Base-by-base conservation (phyloP, 1,140 invertebrate genomes). In the Meloidogyne hapla region DNA sequence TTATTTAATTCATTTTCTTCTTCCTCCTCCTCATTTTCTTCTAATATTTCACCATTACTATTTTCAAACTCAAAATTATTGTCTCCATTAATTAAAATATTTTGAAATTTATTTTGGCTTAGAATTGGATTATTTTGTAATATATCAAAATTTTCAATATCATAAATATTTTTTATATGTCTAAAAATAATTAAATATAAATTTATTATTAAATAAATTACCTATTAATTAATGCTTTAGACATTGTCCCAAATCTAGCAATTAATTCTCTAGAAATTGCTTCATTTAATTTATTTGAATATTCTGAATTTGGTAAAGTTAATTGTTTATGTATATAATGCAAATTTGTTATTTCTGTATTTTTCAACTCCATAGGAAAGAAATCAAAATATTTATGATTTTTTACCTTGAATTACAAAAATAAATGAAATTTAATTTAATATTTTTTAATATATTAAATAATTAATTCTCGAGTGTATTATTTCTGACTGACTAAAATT, bases 181-280 rank as follows among this genome's bases (percentile, higher is more conserved):
- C 45, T 48, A 56, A 15, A 56, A n/a, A n/a, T n/a, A 56, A n/a
- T 56, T 56, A 48, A 48, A 18, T n/a, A 18, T 18, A 48, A n/a
- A 15, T 8, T n/a, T 6, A n/a, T 56, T n/a, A n/a, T 8, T 15
- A 56, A 56, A 1, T 33, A 6, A 56, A n/a, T 56, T 56, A 56
- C 48, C n/a, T 13, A n/a, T n/a, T 56, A 56, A 56, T 56, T 56
- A 56, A 56, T 56, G 13, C 45, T 48, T 48, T 15, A 18, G 15
- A 18, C 13, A 48, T 48, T 48, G 15, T 48, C 15, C n/a, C 48
- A 56, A 15, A 15, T 56, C 48, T 56, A n/a, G 48, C 48, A n/a
- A n/a, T n/a, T 56, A 56, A 56, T 56, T 56, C 48, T n/a, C n/a
- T 56, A n/a, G 48, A 56, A n/a, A 56, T 56, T 56, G 48, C 48